These are phyloP conservation scores for Rhombomys opimus DNA, from an alignment of 2,113 vertebrate genomes.

Conservation along the genomic window DNA sequence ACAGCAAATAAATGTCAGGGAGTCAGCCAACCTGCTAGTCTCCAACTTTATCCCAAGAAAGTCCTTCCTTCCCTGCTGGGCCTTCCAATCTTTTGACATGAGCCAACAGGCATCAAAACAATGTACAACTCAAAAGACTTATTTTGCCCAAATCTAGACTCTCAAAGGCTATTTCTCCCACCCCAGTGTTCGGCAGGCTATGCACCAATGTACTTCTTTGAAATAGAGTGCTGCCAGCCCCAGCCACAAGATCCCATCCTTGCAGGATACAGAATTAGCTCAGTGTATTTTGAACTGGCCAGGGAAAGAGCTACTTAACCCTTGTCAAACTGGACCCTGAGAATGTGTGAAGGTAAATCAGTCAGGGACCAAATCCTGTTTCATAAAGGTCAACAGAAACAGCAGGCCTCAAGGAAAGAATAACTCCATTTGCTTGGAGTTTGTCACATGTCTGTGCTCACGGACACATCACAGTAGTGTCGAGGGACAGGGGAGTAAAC, in stretches of 20 bases:
- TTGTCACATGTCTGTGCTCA: background rate
- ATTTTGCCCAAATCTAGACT: constrained; percentile 66
- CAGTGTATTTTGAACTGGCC: background rate
- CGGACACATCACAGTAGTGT: background rate
- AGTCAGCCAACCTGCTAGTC: constrained; percentile 75
- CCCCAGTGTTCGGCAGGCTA: background rate
- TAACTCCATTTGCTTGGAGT: background rate
- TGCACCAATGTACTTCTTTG: background rate
- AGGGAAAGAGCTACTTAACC: background rate
- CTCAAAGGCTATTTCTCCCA: constrained; percentile 26
- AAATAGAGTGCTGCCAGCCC: background rate
- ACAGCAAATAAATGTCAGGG: constrained; percentile 76
- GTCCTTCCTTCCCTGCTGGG: constrained; percentile 76
- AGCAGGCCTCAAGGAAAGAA: constrained; percentile 17
- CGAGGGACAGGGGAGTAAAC: background rate
- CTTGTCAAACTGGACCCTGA: background rate
- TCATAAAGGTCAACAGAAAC: constrained; percentile 1
- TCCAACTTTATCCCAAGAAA: constrained; percentile 65
- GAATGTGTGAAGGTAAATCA: background rate
- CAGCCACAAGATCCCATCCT: background rate
- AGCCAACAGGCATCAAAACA: constrained; percentile 71
- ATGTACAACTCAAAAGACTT: constrained; percentile 74
- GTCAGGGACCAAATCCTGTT: background rate
- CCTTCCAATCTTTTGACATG: constrained; percentile 71
- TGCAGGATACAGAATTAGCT: constrained; percentile 14